Evolutionary conservation across 1,140 invertebrate genomes (phyloP), one percentile per base, ranked within the genome.

Genomic region (Leptinotarsa lineolata): DNA sequence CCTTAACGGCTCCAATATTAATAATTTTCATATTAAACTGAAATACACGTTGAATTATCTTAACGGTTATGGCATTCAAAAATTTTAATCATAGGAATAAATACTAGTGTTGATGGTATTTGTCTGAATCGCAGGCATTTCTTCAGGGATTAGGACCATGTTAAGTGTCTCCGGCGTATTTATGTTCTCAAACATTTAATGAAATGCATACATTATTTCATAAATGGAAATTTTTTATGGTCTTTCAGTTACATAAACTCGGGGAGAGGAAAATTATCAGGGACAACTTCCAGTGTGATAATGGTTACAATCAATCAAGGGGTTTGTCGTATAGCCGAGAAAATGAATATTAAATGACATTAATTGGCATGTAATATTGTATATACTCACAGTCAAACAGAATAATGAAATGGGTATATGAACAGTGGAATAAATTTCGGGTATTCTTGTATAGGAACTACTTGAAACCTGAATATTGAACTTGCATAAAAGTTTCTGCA

Each of bases 51-150:
- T 39, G 39, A 68, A 54, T 68, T 48, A 68, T 46, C n/a, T 20
- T 44, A 45, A 68, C 45, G 30, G 66, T 68, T 68, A 68, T 68
- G n/a, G 45, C 45, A n/a, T 44, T 21, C 13, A 68, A 15, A 46
- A 68, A 68, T 68, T 68, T 68, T 68, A 68, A 68, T 68, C 45
- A 68, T 68, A n/a, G 20, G 39, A 39, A 68, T 68, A 68, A 68
- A 68, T 46, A 68, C 22, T n/a, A 46, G 66, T 68, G 18, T 68
- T 68, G 61, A 63, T 63, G 61, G 21, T 4, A 22, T 30, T 63
- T 63, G 61, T 63, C n/a, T 54, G 16, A 54, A 54, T 54, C 48
- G 48, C 48, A 63, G 61, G 61, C 20, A 63, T 63, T 21, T 63
- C 20, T 63, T 13, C 16, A n/a, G 61, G 21, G 61, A 63, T 63